Evolutionary conservation across 1,140 invertebrate species (phyloP), one percentile per base, ranked within the genome.

Genomic region (Drosophila quadrilineata): DNA sequence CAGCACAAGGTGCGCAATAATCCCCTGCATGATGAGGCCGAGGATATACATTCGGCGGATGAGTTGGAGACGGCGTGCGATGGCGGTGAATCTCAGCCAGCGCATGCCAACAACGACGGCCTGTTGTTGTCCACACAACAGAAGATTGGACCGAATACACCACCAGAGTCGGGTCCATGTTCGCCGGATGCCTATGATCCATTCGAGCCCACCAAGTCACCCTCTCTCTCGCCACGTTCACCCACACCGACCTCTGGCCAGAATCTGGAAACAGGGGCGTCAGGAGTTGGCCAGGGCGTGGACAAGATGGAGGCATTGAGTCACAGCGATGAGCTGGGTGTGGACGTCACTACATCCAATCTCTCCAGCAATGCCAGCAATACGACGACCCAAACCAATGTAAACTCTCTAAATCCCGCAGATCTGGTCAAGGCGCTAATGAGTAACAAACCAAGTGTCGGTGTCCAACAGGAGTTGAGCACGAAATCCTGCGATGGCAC

Each of bases 121-220:
- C 17, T 63, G 26, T 43, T 45, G 24, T 29, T 43, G 10, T 52
- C 33, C 6, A n/a, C n/a, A n/a, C n/a, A n/a, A n/a, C 74, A 89
- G 46, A 89, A 90, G 24, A 88, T 90, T 35, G 91, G 90, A 3
- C 90, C 90, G 0, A 91, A 88, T 50, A 89, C 89, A 10, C 87
- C 90, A 14, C 89, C 88, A 2, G 89, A 90, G 35, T 90, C 89
- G 16, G 88, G 82, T 6, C 89, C 88, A 3, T 88, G 87, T 22
- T 88, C 89, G 6, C 88, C 88, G 14, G 95, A 95, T 85, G 95
- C 93, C 2, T 97, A 96, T 87, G 95, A 96, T 93, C 96, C 96
- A 1, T 96, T 96, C 85, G 95, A 96, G 80, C 95, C 95, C 1
- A 96, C 95, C 0, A 95, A 95, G 82, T 96, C 95, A 2, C 92